These are phyloP conservation scores for Ailuropoda melanoleuca DNA, from an alignment of 2,113 vertebrate genomes.

Conservation along the genomic window DNA sequence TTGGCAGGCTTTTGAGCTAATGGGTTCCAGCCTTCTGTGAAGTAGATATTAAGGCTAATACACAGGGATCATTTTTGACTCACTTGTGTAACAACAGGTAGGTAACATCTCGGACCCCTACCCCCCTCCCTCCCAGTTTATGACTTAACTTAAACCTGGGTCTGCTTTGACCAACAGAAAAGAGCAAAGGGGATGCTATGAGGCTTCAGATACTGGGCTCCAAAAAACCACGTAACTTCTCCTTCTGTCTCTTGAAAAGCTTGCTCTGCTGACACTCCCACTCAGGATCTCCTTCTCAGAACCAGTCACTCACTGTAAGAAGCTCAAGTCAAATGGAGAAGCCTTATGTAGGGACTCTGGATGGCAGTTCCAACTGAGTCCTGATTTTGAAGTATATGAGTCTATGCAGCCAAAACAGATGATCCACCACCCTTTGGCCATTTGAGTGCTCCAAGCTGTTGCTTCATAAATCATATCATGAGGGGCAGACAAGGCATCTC, in stretches of 20 bases:
- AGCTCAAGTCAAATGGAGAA: neutral
- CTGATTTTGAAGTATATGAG: neutral
- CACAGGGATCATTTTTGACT: neutral
- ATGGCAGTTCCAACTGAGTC: neutral
- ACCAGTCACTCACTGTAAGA: neutral
- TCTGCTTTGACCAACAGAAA: neutral
- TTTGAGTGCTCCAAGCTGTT: neutral
- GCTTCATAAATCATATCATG: fast-evolving
- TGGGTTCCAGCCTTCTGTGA: too few species aligned
- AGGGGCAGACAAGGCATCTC: neutral
- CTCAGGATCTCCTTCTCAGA: neutral
- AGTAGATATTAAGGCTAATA: neutral
- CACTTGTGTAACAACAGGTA: neutral
- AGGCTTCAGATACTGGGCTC: neutral
- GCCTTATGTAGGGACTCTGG: neutral
- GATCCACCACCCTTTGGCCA: too few species aligned
- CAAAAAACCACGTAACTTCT: fast-evolving
- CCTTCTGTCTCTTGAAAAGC: neutral
- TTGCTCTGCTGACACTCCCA: neutral
- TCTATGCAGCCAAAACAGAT: neutral
- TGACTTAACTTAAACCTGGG: neutral
- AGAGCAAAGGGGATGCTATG: neutral
- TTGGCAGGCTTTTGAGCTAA: neutral
- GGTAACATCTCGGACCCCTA: neutral
- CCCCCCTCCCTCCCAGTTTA: neutral